phyloP scores from a whole-genome alignment of 2,113 vertebrate species.

The Anhinga anhinga region DNA sequence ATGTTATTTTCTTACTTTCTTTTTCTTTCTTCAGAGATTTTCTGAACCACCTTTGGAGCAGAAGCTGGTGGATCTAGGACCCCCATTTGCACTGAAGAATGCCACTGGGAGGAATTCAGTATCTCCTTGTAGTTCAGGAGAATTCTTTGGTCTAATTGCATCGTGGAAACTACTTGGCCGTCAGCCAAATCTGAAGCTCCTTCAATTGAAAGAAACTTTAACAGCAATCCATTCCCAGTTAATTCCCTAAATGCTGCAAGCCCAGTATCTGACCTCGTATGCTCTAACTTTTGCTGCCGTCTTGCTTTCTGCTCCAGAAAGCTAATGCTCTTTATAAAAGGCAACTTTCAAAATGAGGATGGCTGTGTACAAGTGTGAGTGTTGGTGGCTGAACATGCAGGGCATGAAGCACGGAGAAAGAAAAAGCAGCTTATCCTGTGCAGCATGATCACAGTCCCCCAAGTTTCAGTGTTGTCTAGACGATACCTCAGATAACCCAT shows the following conservation, averaged over 20 bases:
- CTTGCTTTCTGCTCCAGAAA: neutral
- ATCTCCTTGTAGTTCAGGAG: neutral
- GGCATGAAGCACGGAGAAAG: neutral
- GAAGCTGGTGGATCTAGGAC: neutral
- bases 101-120: neutral
- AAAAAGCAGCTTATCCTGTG: neutral
- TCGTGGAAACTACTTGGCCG: neutral
- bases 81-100: fast-evolving
- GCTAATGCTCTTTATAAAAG: neutral
- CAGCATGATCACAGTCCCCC: neutral
- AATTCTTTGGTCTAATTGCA: neutral
- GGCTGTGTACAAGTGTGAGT: neutral
- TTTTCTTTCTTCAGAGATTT: neutral
- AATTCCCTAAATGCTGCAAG: neutral
- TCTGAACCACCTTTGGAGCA: neutral
- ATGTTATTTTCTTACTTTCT: neutral
- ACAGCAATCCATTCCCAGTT: neutral
- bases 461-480: neutral
- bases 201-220: neutral
- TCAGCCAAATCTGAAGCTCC: neutral
- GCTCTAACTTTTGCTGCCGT: neutral
- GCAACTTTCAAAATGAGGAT: neutral
- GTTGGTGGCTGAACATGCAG: neutral
- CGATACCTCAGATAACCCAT: neutral
- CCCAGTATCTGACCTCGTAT: neutral